Base-by-base conservation (phyloP, 2,888 invertebrate species). In the Parnassius glacialis region DNA sequence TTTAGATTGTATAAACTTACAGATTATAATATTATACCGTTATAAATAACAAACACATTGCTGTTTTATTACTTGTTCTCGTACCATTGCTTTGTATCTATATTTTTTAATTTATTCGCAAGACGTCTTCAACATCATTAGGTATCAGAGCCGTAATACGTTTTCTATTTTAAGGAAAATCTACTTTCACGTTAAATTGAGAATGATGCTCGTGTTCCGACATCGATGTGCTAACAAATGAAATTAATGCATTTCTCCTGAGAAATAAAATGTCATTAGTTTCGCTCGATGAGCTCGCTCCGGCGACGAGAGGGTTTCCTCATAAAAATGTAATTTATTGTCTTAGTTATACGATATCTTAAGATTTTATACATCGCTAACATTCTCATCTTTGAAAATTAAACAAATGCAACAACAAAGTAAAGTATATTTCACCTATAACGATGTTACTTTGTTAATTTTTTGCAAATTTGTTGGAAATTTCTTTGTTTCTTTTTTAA, bases 241-340 rank as follows among this genome's bases (percentile, higher is more conserved):
- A 90, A 89, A 89, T 90, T 90, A 90, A 88, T 88, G 87, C 88
- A 87, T 86, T 84, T 79, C 90, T 87, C 90, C 69, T 71, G 90
- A 86, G 90, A 85, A 86, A 88, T 89, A 89, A 88, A 88, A 89
- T 85, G 86, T 86, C 87, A 87, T 90, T 90, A 90, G 87, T 86
- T 84, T 81, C 80, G 78, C 80, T 75, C 85, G 87, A 86, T 87
- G 87, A 87, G 87, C 73, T 80, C 76, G 82, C 76, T 73, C 55
- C 63, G 62, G 59, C 68, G 64, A 67, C 67, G 67, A 73, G 67
- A 62, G 79, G 77, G 76, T 74, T 74, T 74, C 74, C 76, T 79
- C 73, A 75, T 73, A 75, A 74, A 75, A 76, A 76, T 74, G 76
- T 76, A 78, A 70, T 80, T 82, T 81, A 80, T 78, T 80, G 67